A percentile compares a stretch with the other conserved stretches of the same genome.
Evolutionary conservation across 2,888 invertebrate species (phyloP).

Genomic region (Dexiosoma caninum): DNA sequence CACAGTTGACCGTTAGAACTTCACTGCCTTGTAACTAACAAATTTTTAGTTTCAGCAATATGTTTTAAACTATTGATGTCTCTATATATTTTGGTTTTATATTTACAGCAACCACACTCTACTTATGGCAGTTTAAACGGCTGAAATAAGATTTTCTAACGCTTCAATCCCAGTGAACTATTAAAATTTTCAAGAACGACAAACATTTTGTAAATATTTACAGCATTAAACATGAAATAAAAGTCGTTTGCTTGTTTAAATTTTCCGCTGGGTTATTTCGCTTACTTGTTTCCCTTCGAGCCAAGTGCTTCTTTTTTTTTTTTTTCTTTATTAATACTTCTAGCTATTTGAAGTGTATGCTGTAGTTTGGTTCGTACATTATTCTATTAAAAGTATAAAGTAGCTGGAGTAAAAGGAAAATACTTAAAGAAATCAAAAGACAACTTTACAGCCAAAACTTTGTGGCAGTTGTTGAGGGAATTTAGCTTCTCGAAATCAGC

Average conservation of each 20-base stretch:
- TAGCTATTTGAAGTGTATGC: not conserved
- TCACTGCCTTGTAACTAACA: not conserved
- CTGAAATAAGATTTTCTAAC: not conserved
- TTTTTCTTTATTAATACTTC: not conserved
- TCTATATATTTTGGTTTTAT: not conserved
- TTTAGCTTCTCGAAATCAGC: slow-evolving; percentile 40
- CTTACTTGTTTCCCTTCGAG: not conserved
- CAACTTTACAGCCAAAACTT: slow-evolving; percentile 41
- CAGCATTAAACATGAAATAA: too few relatives aligned
- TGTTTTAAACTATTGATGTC: not conserved
- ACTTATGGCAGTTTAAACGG: not conserved
- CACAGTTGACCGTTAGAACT: not conserved
- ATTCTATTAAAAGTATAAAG: not conserved
- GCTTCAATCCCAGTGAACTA: too few relatives aligned
- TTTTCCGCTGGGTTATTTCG: not conserved
- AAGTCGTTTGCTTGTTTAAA: not conserved
- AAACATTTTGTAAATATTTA: too few relatives aligned
- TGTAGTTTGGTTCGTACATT: slow-evolving; percentile 12
- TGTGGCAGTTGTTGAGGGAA: slow-evolving; percentile 34
- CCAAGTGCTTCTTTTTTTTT: not conserved
- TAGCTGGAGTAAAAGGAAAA: slow-evolving; percentile 2
- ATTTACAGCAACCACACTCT: not conserved
- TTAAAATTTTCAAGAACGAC: too few relatives aligned
- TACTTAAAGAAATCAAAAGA: slow-evolving; percentile 1
- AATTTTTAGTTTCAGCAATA: not conserved